Conservation (phyloP, 2,888 invertebrate genomes). For the Heliconius erato region DNA sequence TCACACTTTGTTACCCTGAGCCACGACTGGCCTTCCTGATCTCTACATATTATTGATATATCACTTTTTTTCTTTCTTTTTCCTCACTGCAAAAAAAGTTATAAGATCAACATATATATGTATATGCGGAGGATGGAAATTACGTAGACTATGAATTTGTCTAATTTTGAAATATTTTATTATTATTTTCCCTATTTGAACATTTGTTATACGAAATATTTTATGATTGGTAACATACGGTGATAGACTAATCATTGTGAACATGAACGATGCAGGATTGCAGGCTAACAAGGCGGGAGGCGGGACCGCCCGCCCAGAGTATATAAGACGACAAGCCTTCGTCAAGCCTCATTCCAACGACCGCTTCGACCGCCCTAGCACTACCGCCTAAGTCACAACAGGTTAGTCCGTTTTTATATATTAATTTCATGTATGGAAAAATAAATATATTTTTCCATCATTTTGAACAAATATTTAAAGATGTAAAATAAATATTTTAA, state of each 20-base stretch:
- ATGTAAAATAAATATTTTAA: neutral
- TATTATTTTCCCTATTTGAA: neutral
- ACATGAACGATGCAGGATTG: conserved; percentile 47
- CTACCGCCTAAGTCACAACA: conserved; percentile 51
- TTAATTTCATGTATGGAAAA: neutral
- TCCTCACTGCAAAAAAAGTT: too few species aligned
- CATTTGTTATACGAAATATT: neutral
- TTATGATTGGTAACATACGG: conserved; percentile 28
- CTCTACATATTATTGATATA: too few species aligned
- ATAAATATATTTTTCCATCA: conserved; percentile 17
- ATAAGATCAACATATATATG: too few species aligned
- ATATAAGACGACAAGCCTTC: conserved; percentile 69
- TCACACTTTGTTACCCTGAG: too few species aligned
- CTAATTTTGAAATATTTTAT: too few species aligned
- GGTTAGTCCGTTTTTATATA: conserved; percentile 59
- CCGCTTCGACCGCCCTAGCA: conserved; percentile 61
- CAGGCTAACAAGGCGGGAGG: conserved; percentile 55
- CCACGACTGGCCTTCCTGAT: too few species aligned
- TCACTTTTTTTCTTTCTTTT: too few species aligned
- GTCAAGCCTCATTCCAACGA: conserved; percentile 71
- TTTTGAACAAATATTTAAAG: neutral
- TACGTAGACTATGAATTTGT: too few species aligned
- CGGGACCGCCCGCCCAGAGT: conserved; percentile 62
- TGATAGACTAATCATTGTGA: conserved; percentile 43
- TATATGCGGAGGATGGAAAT: too few species aligned